Evolutionary conservation across 2,888 invertebrate genomes (phyloP), one percentile per base, ranked within the genome.

Genomic region (Dynastes grantii): DNA sequence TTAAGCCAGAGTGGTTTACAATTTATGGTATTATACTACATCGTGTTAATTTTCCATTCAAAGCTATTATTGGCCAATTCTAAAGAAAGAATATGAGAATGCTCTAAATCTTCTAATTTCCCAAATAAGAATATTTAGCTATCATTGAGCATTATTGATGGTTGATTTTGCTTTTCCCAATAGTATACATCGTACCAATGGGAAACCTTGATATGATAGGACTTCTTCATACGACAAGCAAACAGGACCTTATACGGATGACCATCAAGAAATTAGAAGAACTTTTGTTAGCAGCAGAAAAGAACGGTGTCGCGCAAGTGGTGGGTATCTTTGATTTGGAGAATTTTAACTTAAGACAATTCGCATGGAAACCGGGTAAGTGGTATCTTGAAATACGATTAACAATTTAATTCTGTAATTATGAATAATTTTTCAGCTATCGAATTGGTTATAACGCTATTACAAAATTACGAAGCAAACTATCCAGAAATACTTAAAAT

Each of bases 401-500:
- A n/a, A 75, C 27, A 58, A 3, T 22, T 61, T 11, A 37, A 58
- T 40, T 2, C 8, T 70, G 29, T 55, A 37, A 27, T 13, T n/a
- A 29, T 5, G 11, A 13, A 63, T 29, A 32, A 29, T 29, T 51
- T 53, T 64, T 63, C 22, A 94, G 96, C 95, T 77, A 93, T 95
- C 0, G 95, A 97, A 88, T 91, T 96, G 85, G 93, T 96, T 32
- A 92, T 97, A 84, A 92, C 94, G 0, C 88, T 97, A 51, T 92
- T 97, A 58, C 94, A 96, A 88, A 92, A 97, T 87, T 96, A 97
- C 86, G 97, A 97, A 88, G 95, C 96, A 68, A 97, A 98, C 89
- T 97, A 97, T 87, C 97, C 97, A 0, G 97, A 98, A 90, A 94
- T 97, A 85, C 90, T 98, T 73, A 97, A 97, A 89, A 91, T 91